Evolutionary conservation across 1,140 invertebrate genomes (phyloP), one percentile per base, ranked within the genome.

Genomic region (Bombus consobrinus): DNA sequence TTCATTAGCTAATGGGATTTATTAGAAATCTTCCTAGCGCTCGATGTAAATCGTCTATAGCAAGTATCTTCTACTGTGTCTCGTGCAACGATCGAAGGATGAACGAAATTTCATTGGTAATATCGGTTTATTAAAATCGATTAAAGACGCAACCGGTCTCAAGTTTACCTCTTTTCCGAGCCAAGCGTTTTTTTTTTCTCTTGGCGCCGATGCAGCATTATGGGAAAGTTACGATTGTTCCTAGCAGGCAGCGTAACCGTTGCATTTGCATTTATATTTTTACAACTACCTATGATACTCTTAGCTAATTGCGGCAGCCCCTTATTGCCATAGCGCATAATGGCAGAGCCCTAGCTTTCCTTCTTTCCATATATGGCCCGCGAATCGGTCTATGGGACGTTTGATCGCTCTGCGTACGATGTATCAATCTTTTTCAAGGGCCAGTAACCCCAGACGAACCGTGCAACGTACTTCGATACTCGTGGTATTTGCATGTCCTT

Each of bases 401-500:
- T 89, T 71, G 86, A 53, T 74, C 62, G 53, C 78, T 69, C 32
- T 59, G 59, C 66, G 81, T 71, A 71, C 83, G 66, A 89, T 18
- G 88, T 91, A 91, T 91, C 90, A 91, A 91, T 91, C 87, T 91
- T 82, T 87, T 86, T 83, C 76, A 81, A 59, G 89, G 81, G 66
- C 68, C 47, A 81, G 47, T 47, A 73, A 90, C 78, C 89, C 84
- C 59, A 72, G 22, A 22, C 39, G 43, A 79, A 62, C 43, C 77
- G 53, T 53, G 83, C 75, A 72, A 92, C 90, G 83, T 87, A 93
- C 91, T 94, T 53, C 94, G 94, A 95, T 95, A 95, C 94, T 94
- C 92, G 6, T 89, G 91, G 90, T 91, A 95, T 95, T 95, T 95
- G 95, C 95, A 95, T 95, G 93, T 94, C 92, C 91, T 95, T 95